Conservation (phyloP, 2,113 vertebrate genomes). For the Zeus faber region DNA sequence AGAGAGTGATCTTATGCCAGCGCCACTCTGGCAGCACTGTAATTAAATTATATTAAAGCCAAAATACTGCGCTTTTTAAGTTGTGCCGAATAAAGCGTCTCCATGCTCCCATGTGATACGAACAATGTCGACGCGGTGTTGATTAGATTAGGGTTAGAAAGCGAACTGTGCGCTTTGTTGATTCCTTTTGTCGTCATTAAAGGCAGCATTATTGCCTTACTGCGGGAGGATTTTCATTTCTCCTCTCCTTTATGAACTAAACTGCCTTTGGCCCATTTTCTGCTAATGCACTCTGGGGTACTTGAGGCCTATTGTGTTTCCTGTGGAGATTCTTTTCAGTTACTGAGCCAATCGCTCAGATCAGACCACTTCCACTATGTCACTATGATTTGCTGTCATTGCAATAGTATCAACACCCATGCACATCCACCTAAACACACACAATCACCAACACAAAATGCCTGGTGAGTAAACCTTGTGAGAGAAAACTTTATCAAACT, state of each 20-base stretch:
- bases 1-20: constrained; percentile 39
- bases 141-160: constrained; percentile 52
- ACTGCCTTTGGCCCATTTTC: constrained; percentile 62
- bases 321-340: constrained; percentile 61
- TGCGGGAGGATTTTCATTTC: constrained; percentile 57
- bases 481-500: too few relatives aligned
- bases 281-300: constrained; percentile 56
- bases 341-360: constrained; percentile 50
- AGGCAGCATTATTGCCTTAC: constrained; percentile 50
- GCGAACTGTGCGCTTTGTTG: constrained; percentile 51
- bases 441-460: neutral
- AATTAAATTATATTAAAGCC: constrained; percentile 60
- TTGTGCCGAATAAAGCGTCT: constrained; percentile 48
- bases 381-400: too few relatives aligned
- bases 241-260: constrained; percentile 52
- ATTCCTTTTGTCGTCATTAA: constrained; percentile 59
- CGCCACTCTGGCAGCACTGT: constrained; percentile 36
- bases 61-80: constrained; percentile 51
- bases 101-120: constrained; percentile 42
- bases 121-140: constrained; percentile 38
- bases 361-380: constrained; percentile 46
- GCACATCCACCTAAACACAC: too few relatives aligned
- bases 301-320: constrained; percentile 52
- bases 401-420: too few relatives aligned
- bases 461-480: neutral